phyloP scores from a whole-genome alignment of 2,888 invertebrate species.

The Villa cingulata region DNA sequence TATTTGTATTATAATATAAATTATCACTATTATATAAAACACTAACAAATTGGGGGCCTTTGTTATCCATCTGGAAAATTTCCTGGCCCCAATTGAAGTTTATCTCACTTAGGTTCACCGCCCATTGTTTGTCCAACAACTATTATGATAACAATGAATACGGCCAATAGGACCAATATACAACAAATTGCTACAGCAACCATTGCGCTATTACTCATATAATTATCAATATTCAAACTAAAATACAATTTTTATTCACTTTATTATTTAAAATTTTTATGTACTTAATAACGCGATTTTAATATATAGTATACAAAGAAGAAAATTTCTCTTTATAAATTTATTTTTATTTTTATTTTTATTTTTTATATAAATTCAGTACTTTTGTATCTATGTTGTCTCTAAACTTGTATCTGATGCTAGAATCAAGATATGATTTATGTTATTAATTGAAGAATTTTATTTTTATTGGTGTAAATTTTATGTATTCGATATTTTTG shows the following conservation, averaged over 20 bases:
- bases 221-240: slow-evolving; percentile 13
- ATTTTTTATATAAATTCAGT: too few species aligned
- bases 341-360: not conserved
- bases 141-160: slow-evolving; percentile 70
- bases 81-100: slow-evolving; percentile 38
- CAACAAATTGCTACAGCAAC: slow-evolving; percentile 74
- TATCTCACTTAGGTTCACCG: slow-evolving; percentile 45
- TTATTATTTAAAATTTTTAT: slow-evolving; percentile 1
- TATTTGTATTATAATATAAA: too few species aligned
- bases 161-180: slow-evolving; percentile 63
- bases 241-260: slow-evolving; percentile 7
- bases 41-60: slow-evolving; percentile 33
- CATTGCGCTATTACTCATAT: slow-evolving; percentile 44
- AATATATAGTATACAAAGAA: not conserved
- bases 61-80: slow-evolving; percentile 38
- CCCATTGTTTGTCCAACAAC: slow-evolving; percentile 66
- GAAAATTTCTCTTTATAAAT: not conserved
- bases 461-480: too few species aligned
- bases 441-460: too few species aligned
- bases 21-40: too few species aligned
- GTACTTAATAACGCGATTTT: too few species aligned
- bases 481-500: too few species aligned
- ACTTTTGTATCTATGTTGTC: too few species aligned
- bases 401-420: too few species aligned
- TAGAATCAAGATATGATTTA: too few species aligned